These are phyloP conservation scores for Cyclargus thomasi DNA, from an alignment of 1,140 invertebrate genomes.

Conservation along the genomic window DNA sequence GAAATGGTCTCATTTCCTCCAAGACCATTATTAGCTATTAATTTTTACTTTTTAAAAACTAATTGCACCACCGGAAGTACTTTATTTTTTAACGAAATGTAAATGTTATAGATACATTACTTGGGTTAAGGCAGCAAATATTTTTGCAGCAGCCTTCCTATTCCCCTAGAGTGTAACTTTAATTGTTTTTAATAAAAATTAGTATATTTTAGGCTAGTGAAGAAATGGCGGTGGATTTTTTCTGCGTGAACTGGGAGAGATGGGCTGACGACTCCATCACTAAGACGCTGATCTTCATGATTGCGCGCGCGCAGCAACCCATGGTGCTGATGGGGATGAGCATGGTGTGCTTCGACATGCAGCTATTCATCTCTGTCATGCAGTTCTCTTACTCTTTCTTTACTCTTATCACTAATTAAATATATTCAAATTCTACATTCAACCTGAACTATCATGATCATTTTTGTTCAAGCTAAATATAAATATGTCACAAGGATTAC, in stretches of 20 bases:
- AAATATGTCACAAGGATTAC: too few relatives aligned
- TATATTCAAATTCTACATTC: neutral
- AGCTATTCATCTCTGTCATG: slow-evolving; percentile 54
- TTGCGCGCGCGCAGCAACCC: slow-evolving; percentile 43
- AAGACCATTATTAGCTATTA: too few relatives aligned
- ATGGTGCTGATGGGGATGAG: slow-evolving; percentile 42
- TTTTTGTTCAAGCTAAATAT: too few relatives aligned
- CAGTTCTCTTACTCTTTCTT: slow-evolving; percentile 58
- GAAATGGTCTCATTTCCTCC: too few relatives aligned
- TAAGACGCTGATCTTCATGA: slow-evolving; percentile 46
- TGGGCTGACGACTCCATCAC: slow-evolving; percentile 38
- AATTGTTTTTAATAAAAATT: neutral
- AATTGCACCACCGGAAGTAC: too few relatives aligned
- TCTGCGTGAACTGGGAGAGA: slow-evolving; percentile 39
- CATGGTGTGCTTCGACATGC: slow-evolving; percentile 51
- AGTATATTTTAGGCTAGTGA: slow-evolving; percentile 37
- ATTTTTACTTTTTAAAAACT: too few relatives aligned
- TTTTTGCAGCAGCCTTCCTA: too few relatives aligned
- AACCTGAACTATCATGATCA: too few relatives aligned
- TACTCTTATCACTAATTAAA: slow-evolving; percentile 47
- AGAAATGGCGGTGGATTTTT: slow-evolving; percentile 42
- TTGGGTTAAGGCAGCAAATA: too few relatives aligned
- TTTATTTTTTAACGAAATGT: too few relatives aligned
- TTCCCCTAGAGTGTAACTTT: too few relatives aligned
- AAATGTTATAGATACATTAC: too few relatives aligned